Evolutionary conservation across 1,140 invertebrate genomes (phyloP).

Genomic region (Acromyrmex heyeri): DNA sequence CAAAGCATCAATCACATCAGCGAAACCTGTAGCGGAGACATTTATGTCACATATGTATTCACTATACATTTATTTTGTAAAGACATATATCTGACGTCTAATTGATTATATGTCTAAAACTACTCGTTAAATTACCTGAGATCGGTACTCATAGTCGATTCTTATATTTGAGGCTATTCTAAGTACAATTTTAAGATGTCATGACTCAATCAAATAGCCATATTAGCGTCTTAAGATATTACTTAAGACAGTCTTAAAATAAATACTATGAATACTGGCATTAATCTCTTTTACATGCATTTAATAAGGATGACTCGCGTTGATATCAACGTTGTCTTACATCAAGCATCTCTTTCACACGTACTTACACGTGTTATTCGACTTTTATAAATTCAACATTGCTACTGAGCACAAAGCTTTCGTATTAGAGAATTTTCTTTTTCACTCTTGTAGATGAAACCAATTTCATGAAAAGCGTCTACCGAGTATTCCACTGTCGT

Average conservation of each 20-base stretch:
- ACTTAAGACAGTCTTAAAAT: too few species aligned
- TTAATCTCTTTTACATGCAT: constrained; percentile 10
- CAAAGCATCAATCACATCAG: background rate
- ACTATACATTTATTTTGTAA: background rate
- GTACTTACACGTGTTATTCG: constrained; percentile 47
- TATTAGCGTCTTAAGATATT: too few species aligned
- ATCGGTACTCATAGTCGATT: too few species aligned
- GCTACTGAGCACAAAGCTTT: constrained; percentile 50
- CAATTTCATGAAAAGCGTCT: constrained; percentile 65
- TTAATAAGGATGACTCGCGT: background rate
- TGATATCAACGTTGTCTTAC: constrained; percentile 31
- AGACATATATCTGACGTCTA: background rate
- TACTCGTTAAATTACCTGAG: background rate
- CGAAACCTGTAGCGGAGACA: constrained; percentile 6
- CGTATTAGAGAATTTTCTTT: background rate
- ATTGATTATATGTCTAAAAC: constrained; percentile 1
- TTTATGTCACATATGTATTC: constrained; percentile 1
- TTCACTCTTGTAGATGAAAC: constrained; percentile 47
- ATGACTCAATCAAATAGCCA: too few species aligned
- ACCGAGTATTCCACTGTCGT: constrained; percentile 35
- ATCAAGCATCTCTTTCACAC: background rate
- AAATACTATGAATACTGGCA: too few species aligned
- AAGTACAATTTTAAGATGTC: too few species aligned
- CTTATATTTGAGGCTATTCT: too few species aligned
- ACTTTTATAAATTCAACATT: constrained; percentile 59